These are phyloP conservation scores for Geophilus truncorum DNA, from an alignment of 2,888 invertebrate genomes.

Conservation along the genomic window DNA sequence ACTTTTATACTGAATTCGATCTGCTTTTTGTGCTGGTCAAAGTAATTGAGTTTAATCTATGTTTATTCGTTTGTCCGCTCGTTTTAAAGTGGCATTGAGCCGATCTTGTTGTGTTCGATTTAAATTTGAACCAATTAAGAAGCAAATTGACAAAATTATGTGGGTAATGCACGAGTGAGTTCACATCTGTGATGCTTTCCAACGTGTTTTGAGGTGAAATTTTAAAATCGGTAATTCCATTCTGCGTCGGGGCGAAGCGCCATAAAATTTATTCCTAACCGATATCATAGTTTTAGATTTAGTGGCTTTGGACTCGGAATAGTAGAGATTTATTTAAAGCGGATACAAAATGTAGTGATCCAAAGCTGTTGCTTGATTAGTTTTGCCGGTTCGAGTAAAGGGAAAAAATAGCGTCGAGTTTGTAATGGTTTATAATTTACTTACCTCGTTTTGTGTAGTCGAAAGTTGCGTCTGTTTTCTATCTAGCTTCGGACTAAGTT, in stretches of 20 bases:
- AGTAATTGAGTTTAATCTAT: background rate
- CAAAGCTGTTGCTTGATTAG: background rate
- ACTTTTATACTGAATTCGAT: background rate
- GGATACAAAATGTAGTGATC: background rate
- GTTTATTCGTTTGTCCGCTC: background rate
- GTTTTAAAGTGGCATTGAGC: background rate
- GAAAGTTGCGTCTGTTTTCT: conserved; percentile 3
- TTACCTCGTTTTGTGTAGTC: background rate
- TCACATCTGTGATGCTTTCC: background rate
- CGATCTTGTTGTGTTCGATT: background rate
- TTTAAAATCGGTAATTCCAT: background rate
- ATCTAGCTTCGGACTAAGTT: background rate
- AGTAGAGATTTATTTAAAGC: background rate
- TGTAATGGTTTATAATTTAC: background rate
- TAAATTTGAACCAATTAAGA: background rate
- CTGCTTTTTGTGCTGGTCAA: background rate
- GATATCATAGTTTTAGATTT: background rate
- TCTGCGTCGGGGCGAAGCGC: background rate
- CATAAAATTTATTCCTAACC: background rate
- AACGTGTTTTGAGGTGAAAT: background rate
- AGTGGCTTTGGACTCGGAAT: background rate
- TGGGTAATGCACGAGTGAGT: background rate
- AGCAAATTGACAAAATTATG: background rate
- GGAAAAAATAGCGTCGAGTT: background rate
- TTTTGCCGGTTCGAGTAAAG: background rate